Base-by-base conservation (phyloP, 2,888 invertebrate genomes). In the Lasioglossum marginatum region DNA sequence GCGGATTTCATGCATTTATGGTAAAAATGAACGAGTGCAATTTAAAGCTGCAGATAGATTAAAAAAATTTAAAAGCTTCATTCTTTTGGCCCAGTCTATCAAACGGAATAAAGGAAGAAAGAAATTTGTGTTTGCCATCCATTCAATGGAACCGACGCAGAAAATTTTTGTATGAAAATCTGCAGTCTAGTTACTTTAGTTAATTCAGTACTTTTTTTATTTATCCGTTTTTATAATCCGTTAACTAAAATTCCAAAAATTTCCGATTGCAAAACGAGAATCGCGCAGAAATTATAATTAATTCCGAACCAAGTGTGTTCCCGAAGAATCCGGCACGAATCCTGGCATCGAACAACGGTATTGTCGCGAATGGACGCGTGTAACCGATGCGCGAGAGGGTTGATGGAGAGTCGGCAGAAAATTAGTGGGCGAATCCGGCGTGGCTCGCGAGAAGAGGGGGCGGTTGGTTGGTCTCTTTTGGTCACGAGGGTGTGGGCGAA, bases 391-490 rank as follows among this genome's bases (percentile, higher is more conserved):
- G 68, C 23, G 23, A 10, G 23, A 10, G 23, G 8, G 23, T 37
- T 6, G 16, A 71, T 27, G 52, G 57, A 45, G 34, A 66, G 60
- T 31, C 52, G 31, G 6, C 19, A 60, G 40, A 27, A 82, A 83
- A 78, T 78, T 70, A 70, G 52, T 43, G 8, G 19, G 57, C 27
- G 82, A 34, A 14, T 73, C 34, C 23, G n/a, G 23, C 14, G 66
- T 8, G 16, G 57, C 74, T 66, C 37, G 57, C 8, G 10, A 16
- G 37, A 19, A 37, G 37, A 12, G n/a, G 27, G 40, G 23, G 10
- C 14, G 16, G 16, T 19, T 6, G 63, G 66, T 48, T 31, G 19
- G 72, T 77, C 74, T 80, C 43, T 83, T 83, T 83, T 34, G 71
- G 75, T 16, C 19, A 34, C 19, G 60, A 48, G 31, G 52, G 66